phyloP scores from a whole-genome alignment of 2,888 invertebrate genomes.

The Malacosoma neustria region DNA sequence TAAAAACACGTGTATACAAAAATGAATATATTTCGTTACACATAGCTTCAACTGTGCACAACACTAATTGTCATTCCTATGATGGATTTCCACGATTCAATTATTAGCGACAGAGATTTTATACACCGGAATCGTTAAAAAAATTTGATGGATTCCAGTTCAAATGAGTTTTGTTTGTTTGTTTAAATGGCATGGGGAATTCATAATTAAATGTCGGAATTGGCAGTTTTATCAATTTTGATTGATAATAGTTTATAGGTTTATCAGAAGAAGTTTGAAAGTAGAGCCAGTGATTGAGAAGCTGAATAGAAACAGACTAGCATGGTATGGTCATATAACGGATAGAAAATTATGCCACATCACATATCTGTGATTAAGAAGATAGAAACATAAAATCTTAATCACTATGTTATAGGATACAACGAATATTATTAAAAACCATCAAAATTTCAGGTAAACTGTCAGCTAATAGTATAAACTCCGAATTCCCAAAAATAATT shows the following conservation, averaged over 20 bases:
- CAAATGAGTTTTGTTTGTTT: neutral
- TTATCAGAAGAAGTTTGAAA: too few species aligned
- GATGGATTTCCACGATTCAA: neutral
- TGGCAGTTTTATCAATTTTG: neutral
- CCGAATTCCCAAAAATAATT: slow-evolving; percentile 21
- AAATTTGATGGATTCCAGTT: neutral
- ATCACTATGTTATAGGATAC: too few species aligned
- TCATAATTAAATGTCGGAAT: neutral
- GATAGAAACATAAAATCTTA: too few species aligned
- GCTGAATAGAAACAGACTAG: too few species aligned
- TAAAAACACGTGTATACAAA: too few species aligned
- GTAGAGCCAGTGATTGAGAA: too few species aligned
- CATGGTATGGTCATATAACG: too few species aligned
- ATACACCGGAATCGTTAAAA: neutral
- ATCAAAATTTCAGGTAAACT: neutral
- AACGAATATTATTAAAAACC: too few species aligned
- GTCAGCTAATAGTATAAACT: slow-evolving; percentile 1
- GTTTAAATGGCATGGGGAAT: neutral
- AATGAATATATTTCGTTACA: neutral
- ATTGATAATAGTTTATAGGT: neutral
- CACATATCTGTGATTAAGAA: too few species aligned
- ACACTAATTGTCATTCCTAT: neutral
- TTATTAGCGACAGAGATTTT: neutral
- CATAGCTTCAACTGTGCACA: neutral
- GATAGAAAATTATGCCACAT: too few species aligned